phyloP scores from a whole-genome alignment of 2,888 invertebrate species.

The Silvanus unidentatus region DNA sequence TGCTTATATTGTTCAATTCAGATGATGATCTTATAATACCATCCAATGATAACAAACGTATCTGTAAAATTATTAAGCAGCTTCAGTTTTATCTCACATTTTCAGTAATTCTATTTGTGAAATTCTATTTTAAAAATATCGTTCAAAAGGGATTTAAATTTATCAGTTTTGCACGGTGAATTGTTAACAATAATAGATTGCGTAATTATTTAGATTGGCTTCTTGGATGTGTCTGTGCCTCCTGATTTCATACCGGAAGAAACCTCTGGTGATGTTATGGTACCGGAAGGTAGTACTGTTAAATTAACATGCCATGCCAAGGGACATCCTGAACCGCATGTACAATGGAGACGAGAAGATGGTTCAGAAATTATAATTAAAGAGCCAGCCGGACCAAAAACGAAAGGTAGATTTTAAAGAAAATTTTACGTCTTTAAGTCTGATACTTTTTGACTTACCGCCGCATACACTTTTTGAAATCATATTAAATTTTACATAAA shows the following conservation, averaged over 20 bases:
- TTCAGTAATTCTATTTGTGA: no score
- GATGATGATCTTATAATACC: no score
- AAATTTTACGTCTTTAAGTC: neutral
- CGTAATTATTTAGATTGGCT: slow-evolving; percentile 65
- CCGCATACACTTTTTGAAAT: neutral
- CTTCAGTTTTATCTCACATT: no score
- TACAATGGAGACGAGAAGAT: slow-evolving; percentile 82
- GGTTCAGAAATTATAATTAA: slow-evolving; percentile 72
- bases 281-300: slow-evolving; percentile 74
- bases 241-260: slow-evolving; percentile 86
- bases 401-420: slow-evolving; percentile 31
- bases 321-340: slow-evolving; percentile 73
- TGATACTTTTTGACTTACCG: neutral
- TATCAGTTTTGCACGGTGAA: no score
- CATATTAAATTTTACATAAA: no score
- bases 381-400: slow-evolving; percentile 54
- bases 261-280: slow-evolving; percentile 84
- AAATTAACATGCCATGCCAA: slow-evolving; percentile 65
- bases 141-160: no score
- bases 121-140: no score
- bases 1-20: no score
- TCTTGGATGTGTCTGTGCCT: slow-evolving; percentile 79
- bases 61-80: no score
- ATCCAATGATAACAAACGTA: no score
- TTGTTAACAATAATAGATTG: neutral